Percentiles rank a stretch among this genome's conserved stretches.
Conservation (phyloP, 2,113 vertebrate genomes). For the Siniperca knerii region DNA sequence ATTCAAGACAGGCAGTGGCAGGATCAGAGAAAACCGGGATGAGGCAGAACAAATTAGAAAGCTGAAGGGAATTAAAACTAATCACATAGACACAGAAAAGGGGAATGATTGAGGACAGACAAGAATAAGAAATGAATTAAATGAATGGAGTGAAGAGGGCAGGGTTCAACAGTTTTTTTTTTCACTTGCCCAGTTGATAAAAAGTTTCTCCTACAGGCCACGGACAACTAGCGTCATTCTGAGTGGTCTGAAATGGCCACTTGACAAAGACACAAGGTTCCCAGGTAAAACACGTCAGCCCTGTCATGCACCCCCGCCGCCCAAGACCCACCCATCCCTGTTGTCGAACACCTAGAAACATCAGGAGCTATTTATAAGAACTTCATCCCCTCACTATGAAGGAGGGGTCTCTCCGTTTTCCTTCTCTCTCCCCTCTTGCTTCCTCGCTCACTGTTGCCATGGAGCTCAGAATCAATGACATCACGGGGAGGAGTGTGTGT, state of each 20-base stretch:
- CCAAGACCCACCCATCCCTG: conserved; percentile 14
- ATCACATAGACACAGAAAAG: conserved; percentile 37
- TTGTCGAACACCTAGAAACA: conserved; percentile 64
- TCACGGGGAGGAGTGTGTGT: conserved; percentile 63
- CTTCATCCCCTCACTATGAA: conserved; percentile 62
- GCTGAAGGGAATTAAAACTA: conserved; percentile 41
- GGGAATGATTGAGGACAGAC: conserved; percentile 39
- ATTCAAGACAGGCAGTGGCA: background rate
- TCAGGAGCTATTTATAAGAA: conserved; percentile 81
- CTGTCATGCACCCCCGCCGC: background rate
- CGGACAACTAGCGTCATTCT: conserved; percentile 25
- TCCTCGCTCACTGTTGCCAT: conserved; percentile 81
- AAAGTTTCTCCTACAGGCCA: conserved; percentile 37
- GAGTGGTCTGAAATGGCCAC: conserved; percentile 32
- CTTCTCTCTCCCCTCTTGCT: conserved; percentile 18
- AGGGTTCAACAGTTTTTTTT: too few relatives aligned
- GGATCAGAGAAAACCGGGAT: background rate
- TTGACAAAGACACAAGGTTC: conserved; percentile 56
- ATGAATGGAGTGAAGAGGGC: background rate
- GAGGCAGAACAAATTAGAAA: conserved; percentile 39
- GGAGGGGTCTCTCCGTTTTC: conserved; percentile 51
- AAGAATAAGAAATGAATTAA: conserved; percentile 32
- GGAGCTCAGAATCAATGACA: conserved; percentile 81
- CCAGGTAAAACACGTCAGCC: conserved; percentile 17
- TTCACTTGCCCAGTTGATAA: background rate